Base-by-base conservation (phyloP, 2,888 invertebrate species). In the Synergus japonicus region DNA sequence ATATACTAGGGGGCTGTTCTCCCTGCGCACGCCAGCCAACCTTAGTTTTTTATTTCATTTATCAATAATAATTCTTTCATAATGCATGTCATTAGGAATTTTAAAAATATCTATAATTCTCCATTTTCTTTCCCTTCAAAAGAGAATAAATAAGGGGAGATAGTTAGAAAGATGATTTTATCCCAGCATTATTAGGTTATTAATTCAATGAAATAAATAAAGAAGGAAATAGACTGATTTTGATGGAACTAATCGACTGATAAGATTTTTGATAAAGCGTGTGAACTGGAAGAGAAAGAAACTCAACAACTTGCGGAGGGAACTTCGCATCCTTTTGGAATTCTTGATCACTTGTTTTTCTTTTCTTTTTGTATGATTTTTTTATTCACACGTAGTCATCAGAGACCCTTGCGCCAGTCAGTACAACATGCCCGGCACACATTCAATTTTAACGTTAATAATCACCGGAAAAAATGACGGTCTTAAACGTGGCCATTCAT, bases 391-490 rank as follows among this genome's bases (percentile, higher is more conserved):
- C 81, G 67, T 80, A 78, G 58, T 79, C 77, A 22, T 41, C 22
- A 46, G 64, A 18, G 64, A 18, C 41, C 60, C 46, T 76, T 58
- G 65, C 46, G 44, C 64, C 78, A 76, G 78, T 78, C 79, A 76
- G 66, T 78, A 78, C 65, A 46, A 76, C 44, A 78, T 67, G n/a
- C 64, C 69, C 67, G 46, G 76, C 76, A 84, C 85, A 82, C 87
- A 87, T 89, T 90, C 88, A 89, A 90, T 90, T 89, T 89, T 84
- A 86, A 85, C 87, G 86, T 90, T 88, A 88, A 89, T 90, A 89
- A 90, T 88, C 86, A 81, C 77, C 82, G 81, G 80, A 85, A 89
- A 82, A 88, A 87, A 88, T 86, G 87, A 84, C 85, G 85, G 83
- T 76, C 83, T 86, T 85, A 87, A 88, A 88, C 80, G 84, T 81